A percentile compares a stretch with the other conserved stretches of the same genome.
Evolutionary conservation across 2,113 vertebrate genomes (phyloP).

Genomic region (Otolemur garnettii): DNA sequence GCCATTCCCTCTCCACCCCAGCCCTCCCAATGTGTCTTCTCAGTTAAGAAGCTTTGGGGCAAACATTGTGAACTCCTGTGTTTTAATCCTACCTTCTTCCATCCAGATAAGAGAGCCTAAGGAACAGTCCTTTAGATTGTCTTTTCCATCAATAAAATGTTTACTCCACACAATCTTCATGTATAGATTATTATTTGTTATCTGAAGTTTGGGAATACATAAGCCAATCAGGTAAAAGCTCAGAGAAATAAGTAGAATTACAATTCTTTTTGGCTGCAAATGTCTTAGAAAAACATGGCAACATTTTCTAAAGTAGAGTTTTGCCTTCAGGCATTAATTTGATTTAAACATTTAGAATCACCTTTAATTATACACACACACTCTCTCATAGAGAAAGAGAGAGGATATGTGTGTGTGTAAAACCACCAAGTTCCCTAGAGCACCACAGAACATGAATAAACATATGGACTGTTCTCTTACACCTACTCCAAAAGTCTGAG

Average conservation of each 20-base stretch:
- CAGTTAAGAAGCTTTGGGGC: not conserved
- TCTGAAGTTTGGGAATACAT: slow-evolving; percentile 35
- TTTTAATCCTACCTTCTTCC: not conserved
- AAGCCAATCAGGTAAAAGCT: slow-evolving; percentile 57
- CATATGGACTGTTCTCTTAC: slow-evolving; percentile 90
- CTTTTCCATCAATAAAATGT: slow-evolving; percentile 21
- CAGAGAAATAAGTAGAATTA: slow-evolving; percentile 31
- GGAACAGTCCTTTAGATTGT: not conserved
- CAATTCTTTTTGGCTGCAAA: slow-evolving; percentile 33
- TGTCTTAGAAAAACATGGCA: slow-evolving; percentile 47
- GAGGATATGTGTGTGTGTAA: slow-evolving; percentile 60
- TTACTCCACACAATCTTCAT: not conserved
- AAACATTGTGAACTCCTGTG: not conserved
- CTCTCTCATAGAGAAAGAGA: not conserved
- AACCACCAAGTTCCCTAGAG: slow-evolving; percentile 87
- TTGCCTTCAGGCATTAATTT: slow-evolving; percentile 54
- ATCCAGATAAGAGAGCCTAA: not conserved
- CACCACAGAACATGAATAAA: slow-evolving; percentile 87
- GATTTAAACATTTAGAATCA: slow-evolving; percentile 72
- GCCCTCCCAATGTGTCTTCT: not conserved
- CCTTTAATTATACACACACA: slow-evolving; percentile 10
- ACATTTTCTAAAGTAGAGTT: slow-evolving; percentile 64
- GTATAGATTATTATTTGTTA: not conserved
- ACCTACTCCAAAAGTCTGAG: slow-evolving; percentile 89
- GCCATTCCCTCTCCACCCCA: too few species aligned